phyloP scores from a whole-genome alignment of 2,888 invertebrate species.

The Monoplex corrugatus region DNA sequence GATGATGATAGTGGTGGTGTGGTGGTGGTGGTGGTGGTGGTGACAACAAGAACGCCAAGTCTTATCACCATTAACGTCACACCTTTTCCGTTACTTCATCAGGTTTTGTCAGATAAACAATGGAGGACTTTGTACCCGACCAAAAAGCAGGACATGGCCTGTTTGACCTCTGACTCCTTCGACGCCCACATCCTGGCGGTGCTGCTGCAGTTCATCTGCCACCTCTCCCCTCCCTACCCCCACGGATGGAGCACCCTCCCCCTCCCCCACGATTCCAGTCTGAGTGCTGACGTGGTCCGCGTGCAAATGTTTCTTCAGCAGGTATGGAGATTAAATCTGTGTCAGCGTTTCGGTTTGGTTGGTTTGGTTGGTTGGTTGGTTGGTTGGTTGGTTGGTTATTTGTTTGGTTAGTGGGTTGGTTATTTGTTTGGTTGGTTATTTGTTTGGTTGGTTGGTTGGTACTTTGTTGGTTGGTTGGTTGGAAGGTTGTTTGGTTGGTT shows the following conservation, averaged over 20 bases:
- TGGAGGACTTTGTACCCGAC: constrained; percentile 71
- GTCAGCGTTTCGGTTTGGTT: not conserved
- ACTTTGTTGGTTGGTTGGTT: too few relatives aligned
- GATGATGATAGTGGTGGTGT: too few relatives aligned
- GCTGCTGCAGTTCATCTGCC: constrained; percentile 75
- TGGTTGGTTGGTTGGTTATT: not conserved
- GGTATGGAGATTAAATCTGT: constrained; percentile 52
- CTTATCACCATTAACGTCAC: not conserved
- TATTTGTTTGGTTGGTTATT: not conserved
- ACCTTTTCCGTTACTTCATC: not conserved
- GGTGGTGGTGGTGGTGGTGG: too few relatives aligned
- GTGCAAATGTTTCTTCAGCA: constrained; percentile 67
- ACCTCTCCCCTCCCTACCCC: constrained; percentile 77
- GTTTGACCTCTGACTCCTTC: constrained; percentile 68
- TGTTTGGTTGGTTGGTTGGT: not conserved
- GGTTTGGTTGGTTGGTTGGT: not conserved
- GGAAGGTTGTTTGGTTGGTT: too few relatives aligned
- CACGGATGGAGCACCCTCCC: constrained; percentile 76
- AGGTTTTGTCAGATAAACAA: constrained; percentile 64
- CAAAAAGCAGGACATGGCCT: constrained; percentile 60
- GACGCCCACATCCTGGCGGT: constrained; percentile 69
- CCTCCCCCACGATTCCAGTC: constrained; percentile 68
- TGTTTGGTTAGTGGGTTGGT: not conserved
- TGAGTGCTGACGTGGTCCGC: constrained; percentile 75
- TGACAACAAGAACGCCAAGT: not conserved